Evolutionary conservation across 2,113 vertebrate genomes (phyloP), one percentile per base, ranked within the genome.

Genomic region (Charadrius vociferus): DNA sequence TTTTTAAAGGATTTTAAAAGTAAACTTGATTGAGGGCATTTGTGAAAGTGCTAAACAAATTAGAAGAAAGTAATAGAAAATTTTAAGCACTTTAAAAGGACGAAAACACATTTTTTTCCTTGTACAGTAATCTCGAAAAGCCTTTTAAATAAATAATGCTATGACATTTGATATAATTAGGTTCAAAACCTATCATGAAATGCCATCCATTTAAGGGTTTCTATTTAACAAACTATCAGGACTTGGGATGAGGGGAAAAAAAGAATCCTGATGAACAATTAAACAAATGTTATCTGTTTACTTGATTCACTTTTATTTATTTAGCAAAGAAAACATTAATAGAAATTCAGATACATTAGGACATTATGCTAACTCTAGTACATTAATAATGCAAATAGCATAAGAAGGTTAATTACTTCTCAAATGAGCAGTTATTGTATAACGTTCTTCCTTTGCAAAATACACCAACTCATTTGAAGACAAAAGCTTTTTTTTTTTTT

Each of bases 121-220:
- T 95, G 52, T 68, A 93, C 36, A 93, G 79, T 75, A 91, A 83
- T 84, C 94, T 92, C 88, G 59, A 63, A 97, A 97, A 96, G 14
- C 30, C 62, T 98, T 96, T 97, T 91, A 96, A 96, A 96, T 96
- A 97, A 97, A 97, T 96, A 97, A 97, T 50, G 22, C 72, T 52
- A 77, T 98, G 98, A 97, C 96, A 94, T 98, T 98, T 98, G 85
- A 73, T 95, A 96, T 98, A 98, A 98, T 97, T 97, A 97, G 63
- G 80, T 97, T 98, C 94, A 97, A 97, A 97, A 94, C 73, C 89
- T 96, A 90, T 96, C 88, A 88, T 95, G 49, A 98, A 98, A 97
- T 97, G 95, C 55, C 91, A 98, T 95, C 86, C 80, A 95, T 97
- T 97, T 98, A 97, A 95, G 62, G 55, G 32, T 84, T 97, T 94